phyloP scores from a whole-genome alignment of 2,113 vertebrate genomes.

The Marcusenius ussheri region DNA sequence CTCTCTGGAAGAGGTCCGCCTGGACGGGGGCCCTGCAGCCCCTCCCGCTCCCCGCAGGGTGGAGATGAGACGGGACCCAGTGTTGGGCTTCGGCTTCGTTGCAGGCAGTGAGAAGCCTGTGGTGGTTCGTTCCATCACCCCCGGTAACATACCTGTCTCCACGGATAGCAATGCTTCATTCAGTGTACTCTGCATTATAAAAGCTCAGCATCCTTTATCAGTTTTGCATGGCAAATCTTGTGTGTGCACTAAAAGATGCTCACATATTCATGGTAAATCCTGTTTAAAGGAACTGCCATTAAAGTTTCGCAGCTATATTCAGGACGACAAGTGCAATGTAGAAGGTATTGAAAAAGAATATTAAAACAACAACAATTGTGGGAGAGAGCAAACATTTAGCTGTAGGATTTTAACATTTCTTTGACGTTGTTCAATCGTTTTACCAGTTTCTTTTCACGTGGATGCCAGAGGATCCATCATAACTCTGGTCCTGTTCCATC shows the following conservation, averaged over 20 bases:
- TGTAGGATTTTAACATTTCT: not conserved
- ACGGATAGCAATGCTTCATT: not conserved
- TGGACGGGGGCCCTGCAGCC: constrained; percentile 83
- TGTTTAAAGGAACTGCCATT: not conserved
- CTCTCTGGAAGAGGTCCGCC: constrained; percentile 84
- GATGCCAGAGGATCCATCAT: constrained; percentile 7
- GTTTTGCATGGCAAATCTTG: not conserved
- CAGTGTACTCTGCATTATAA: not conserved
- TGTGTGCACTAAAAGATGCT: not conserved
- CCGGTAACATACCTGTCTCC: constrained; percentile 65
- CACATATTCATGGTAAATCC: not conserved
- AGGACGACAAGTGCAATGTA: not conserved
- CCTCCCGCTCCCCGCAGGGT: constrained; percentile 84
- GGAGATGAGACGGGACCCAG: constrained; percentile 96
- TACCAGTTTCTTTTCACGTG: not conserved
- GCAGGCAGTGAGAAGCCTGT: constrained; percentile 98
- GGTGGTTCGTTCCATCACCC: constrained; percentile 93
- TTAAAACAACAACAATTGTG: not conserved
- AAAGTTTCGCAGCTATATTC: not conserved
- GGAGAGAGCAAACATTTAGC: not conserved
- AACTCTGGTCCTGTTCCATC: constrained; percentile 32
- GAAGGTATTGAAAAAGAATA: not conserved
- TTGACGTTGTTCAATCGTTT: constrained; percentile 3
- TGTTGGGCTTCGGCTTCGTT: constrained; percentile 95
- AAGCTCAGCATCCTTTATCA: not conserved